phyloP scores from a whole-genome alignment of 2,113 vertebrate genomes.

The Peromyscus polionotus region DNA sequence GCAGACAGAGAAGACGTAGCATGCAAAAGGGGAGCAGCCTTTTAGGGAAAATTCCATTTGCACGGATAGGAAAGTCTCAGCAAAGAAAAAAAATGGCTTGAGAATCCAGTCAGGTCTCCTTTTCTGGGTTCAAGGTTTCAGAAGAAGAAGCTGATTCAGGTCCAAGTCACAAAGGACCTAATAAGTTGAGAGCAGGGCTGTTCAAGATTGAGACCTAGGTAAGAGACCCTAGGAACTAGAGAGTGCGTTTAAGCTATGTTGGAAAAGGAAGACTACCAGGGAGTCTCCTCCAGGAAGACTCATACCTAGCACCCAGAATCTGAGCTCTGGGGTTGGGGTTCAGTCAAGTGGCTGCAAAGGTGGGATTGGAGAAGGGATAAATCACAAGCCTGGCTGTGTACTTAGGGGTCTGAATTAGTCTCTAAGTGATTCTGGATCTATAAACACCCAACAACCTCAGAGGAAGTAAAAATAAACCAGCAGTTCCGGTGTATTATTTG shows the following conservation, averaged over 20 bases:
- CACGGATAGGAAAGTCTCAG: background rate
- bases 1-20: background rate
- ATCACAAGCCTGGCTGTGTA: background rate
- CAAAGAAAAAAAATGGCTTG: background rate
- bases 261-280: background rate
- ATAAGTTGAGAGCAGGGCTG: background rate
- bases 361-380: background rate
- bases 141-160: background rate
- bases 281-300: background rate
- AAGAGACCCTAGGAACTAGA: background rate
- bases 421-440: background rate
- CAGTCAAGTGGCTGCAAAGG: too few species aligned
- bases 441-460: background rate
- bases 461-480: slow-evolving; percentile 29
- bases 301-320: background rate
- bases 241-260: background rate
- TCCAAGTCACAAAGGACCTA: background rate
- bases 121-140: background rate
- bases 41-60: background rate
- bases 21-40: background rate
- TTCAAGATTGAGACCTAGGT: background rate
- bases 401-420: background rate
- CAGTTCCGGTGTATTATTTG: background rate
- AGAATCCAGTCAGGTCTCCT: background rate
- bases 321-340: too few species aligned